Conservation (phyloP, 1,140 invertebrate species). For the Drosophila suzukii region DNA sequence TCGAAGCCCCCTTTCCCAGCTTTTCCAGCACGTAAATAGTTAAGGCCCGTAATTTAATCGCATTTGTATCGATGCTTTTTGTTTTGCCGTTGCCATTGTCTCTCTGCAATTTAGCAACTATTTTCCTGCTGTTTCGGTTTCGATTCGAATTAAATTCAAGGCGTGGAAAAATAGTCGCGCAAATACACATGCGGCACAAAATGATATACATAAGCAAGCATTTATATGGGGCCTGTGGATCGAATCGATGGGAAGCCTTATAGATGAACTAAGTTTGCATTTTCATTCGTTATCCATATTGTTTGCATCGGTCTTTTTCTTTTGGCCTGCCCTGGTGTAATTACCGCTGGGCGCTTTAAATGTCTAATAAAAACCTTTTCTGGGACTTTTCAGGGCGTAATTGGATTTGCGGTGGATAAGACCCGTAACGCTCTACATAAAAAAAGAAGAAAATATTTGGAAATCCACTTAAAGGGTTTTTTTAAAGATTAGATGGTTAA, state of each 20-base stretch:
- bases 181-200: slow-evolving; percentile 37
- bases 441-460: background rate
- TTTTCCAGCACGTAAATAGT: slow-evolving; percentile 31
- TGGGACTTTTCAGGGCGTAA: slow-evolving; percentile 36
- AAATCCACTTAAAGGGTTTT: background rate
- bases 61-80: slow-evolving; percentile 71
- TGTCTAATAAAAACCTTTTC: slow-evolving; percentile 57
- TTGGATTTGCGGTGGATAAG: slow-evolving; percentile 55
- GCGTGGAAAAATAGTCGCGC: slow-evolving; percentile 76
- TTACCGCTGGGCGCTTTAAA: slow-evolving; percentile 42
- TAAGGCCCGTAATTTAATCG: slow-evolving; percentile 79
- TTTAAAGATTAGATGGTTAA: no score
- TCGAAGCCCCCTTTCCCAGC: background rate
- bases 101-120: slow-evolving; percentile 56
- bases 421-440: background rate
- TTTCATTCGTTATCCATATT: slow-evolving; percentile 76
- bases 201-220: slow-evolving; percentile 59
- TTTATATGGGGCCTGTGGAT: slow-evolving; percentile 48
- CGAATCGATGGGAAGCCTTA: slow-evolving; percentile 53
- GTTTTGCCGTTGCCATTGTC: slow-evolving; percentile 37
- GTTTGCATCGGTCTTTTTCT: slow-evolving; percentile 42
- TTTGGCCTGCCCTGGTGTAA: slow-evolving; percentile 19
- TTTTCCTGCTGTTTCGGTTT: slow-evolving; percentile 51
- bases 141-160: slow-evolving; percentile 71
- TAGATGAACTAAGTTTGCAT: slow-evolving; percentile 51